phyloP scores from a whole-genome alignment of 2,113 vertebrate species.

The Paraplagusia blochii region DNA sequence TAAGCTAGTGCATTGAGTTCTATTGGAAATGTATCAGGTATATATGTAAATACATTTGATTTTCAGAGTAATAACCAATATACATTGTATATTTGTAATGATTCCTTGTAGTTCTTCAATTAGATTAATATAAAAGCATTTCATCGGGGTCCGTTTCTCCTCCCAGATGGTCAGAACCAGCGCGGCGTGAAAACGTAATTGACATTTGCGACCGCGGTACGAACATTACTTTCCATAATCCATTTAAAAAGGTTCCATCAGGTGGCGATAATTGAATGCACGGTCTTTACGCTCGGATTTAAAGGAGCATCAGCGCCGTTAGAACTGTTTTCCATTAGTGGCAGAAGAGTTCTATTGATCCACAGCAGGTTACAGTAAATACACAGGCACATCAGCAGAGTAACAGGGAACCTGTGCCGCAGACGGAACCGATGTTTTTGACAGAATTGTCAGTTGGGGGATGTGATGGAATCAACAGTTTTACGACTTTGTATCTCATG shows the following conservation, averaged over 20 bases:
- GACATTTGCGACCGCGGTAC: neutral
- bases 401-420: neutral
- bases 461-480: no score
- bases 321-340: neutral
- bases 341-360: conserved; percentile 1
- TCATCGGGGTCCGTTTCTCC: conserved; percentile 38
- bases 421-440: neutral
- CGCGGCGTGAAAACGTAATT: neutral
- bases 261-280: conserved; percentile 5
- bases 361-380: conserved; percentile 1
- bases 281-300: neutral
- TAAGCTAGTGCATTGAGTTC: no score
- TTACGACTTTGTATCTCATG: no score
- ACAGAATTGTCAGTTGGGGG: no score
- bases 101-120: no score
- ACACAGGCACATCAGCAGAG: neutral
- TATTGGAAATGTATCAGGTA: no score
- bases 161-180: conserved; percentile 10
- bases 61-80: no score
- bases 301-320: neutral
- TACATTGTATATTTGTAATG: no score
- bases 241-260: conserved; percentile 7
- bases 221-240: conserved; percentile 2
- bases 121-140: no score
- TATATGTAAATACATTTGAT: no score